Conservation (phyloP, 2,113 vertebrate genomes). For the Lophius piscatorius region DNA sequence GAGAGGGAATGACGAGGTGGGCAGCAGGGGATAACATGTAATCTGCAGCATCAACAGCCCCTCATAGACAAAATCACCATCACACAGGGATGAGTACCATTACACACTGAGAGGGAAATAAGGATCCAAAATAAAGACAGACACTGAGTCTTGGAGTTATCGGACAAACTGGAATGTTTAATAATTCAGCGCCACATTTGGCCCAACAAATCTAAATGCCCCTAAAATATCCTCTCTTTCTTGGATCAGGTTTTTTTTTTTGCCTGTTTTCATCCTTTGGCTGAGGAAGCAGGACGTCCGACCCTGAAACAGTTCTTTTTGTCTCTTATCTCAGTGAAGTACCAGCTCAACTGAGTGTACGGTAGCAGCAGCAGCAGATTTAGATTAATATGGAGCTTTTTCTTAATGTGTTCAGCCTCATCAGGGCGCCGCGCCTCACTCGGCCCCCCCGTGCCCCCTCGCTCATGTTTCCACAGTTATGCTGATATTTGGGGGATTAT, state of each 20-base stretch:
- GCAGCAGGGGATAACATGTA: constrained; percentile 20
- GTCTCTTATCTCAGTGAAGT: constrained; percentile 38
- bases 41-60: constrained; percentile 16
- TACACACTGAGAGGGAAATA: not conserved
- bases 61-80: constrained; percentile 12
- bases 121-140: constrained; percentile 12
- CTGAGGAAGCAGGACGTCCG: constrained; percentile 38
- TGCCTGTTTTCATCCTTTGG: too few relatives aligned
- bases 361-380: constrained; percentile 22
- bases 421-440: constrained; percentile 30
- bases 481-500: constrained; percentile 61
- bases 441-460: constrained; percentile 18
- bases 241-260: constrained; percentile 26
- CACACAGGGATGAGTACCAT: not conserved
- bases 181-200: constrained; percentile 34
- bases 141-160: not conserved
- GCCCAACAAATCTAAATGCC: constrained; percentile 14
- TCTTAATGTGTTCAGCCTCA: constrained; percentile 24
- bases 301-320: constrained; percentile 54
- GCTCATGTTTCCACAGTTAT: constrained; percentile 40
- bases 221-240: constrained; percentile 32
- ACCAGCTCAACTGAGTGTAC: constrained; percentile 29
- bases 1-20: constrained; percentile 37
- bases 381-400: constrained; percentile 6
- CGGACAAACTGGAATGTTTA: constrained; percentile 10